Base-by-base conservation (phyloP, 1,140 invertebrate species). In the Prorops nasuta region DNA sequence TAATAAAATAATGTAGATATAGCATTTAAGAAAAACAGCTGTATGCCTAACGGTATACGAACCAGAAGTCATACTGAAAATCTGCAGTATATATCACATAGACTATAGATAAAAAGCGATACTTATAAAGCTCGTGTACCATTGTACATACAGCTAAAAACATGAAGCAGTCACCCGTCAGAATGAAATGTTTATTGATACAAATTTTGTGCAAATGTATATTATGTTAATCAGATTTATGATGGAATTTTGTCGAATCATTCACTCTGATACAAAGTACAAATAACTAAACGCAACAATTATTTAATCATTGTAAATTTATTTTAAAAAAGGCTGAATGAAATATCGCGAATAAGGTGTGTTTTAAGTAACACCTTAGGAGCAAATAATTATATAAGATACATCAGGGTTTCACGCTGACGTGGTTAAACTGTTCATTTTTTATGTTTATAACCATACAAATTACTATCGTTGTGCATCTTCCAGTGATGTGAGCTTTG, bases 1-100 rank as follows among this genome's bases (percentile, higher is more conserved):
- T 41, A 47, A 44, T 49, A 49, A 60, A 60, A 67, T n/a, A 59
- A 38, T 69, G 67, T 69, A 69, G 66, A 69, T 69, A 69, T 54
- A 63, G 49, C 38, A n/a, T 6, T 20, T 64, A 64, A 53, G 52
- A 49, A n/a, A n/a, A n/a, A n/a, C n/a, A n/a, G n/a, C n/a, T n/a
- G n/a, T n/a, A n/a, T n/a, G n/a, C n/a, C n/a, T n/a, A n/a, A n/a
- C n/a, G n/a, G n/a, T n/a, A n/a, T n/a, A n/a, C n/a, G n/a, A n/a
- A n/a, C n/a, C n/a, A n/a, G n/a, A n/a, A n/a, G n/a, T n/a, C n/a
- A n/a, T n/a, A n/a, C n/a, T n/a, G n/a, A n/a, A n/a, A n/a, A n/a
- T n/a, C n/a, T n/a, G n/a, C n/a, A n/a, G n/a, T n/a, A n/a, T n/a
- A n/a, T n/a, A n/a, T n/a, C n/a, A n/a, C n/a, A n/a, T n/a, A n/a